phyloP scores from a whole-genome alignment of 2,888 invertebrate genomes.

The Clitarchus hookeri region DNA sequence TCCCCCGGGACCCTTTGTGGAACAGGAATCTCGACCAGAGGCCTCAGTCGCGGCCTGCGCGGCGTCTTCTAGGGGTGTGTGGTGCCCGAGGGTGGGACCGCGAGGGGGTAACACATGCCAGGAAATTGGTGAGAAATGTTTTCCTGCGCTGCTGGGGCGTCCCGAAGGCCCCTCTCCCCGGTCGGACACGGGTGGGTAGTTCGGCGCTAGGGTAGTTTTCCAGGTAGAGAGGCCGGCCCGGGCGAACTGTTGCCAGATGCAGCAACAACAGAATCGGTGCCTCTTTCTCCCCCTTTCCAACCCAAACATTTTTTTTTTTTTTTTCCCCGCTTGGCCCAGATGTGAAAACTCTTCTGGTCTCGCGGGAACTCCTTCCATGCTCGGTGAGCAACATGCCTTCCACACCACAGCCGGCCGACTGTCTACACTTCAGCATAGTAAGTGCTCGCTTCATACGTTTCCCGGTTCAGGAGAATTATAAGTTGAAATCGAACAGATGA shows the following conservation, averaged over 20 bases:
- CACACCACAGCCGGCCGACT: too few relatives aligned
- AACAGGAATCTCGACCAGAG: not conserved
- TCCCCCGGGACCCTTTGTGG: not conserved
- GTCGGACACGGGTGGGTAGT: not conserved
- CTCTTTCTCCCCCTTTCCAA: not conserved
- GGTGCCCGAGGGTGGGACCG: not conserved
- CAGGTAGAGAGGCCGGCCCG: not conserved
- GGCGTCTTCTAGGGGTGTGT: not conserved
- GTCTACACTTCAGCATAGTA: too few relatives aligned
- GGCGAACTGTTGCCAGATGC: not conserved
- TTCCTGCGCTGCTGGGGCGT: not conserved
- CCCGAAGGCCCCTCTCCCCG: too few relatives aligned
- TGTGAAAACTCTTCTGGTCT: not conserved
- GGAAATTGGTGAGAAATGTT: constrained; percentile 9
- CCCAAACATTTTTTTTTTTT: not conserved
- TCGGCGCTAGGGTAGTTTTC: not conserved
- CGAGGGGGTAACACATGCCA: not conserved
- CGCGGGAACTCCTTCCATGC: not conserved
- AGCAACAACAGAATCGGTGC: not conserved
- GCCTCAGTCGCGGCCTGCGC: not conserved
- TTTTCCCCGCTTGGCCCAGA: not conserved
- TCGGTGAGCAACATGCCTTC: too few relatives aligned
- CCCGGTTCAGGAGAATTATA: too few relatives aligned
- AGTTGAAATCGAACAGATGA: too few relatives aligned
- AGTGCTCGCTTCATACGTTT: too few relatives aligned